phyloP scores from a whole-genome alignment of 2,888 invertebrate genomes.

The Magallana nippona region DNA sequence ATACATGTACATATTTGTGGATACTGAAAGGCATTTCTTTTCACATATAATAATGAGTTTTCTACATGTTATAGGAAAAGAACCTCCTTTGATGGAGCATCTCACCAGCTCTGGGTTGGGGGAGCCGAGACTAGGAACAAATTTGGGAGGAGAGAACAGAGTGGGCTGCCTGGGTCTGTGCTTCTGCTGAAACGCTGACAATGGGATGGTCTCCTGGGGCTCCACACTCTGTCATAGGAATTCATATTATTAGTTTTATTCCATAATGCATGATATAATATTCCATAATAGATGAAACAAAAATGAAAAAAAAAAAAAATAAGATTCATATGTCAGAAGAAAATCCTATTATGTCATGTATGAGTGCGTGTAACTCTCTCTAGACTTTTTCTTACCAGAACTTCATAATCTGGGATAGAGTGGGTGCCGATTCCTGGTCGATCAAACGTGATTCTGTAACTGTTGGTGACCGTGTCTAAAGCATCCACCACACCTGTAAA shows the following conservation, averaged over 20 bases:
- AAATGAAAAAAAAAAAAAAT: no score
- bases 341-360: no score
- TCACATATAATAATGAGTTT: no score
- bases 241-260: neutral
- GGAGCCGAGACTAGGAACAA: constrained; percentile 70
- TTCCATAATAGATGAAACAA: no score
- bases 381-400: constrained; percentile 82
- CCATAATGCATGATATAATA: neutral
- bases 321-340: no score
- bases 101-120: constrained; percentile 74
- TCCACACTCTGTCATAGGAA: constrained; percentile 86
- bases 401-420: constrained; percentile 97
- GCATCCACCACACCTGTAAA: constrained; percentile 97
- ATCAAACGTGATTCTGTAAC: constrained; percentile 96
- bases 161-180: constrained; percentile 75
- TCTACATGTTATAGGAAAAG: no score
- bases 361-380: no score
- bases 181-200: constrained; percentile 88
- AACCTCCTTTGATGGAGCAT: neutral
- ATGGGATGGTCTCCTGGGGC: constrained; percentile 92
- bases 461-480: constrained; percentile 95
- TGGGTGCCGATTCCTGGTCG: constrained; percentile 94
- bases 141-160: constrained; percentile 77
- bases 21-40: no score
- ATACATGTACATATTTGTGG: no score